Conservation (phyloP, 23 tunicate species). For the Botrylloides violaceus region DNA sequence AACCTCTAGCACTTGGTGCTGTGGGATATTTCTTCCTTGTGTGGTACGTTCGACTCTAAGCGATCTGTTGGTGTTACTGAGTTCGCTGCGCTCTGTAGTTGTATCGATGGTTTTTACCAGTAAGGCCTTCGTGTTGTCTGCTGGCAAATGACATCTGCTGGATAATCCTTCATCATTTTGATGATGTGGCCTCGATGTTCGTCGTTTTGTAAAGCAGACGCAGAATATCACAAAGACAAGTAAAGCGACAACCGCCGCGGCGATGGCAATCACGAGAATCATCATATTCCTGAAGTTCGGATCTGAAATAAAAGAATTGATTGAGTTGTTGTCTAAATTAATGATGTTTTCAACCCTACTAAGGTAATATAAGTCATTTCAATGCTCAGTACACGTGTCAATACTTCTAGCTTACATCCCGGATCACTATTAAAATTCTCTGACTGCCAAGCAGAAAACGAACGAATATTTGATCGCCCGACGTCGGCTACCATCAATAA, state of each 20-base stretch:
- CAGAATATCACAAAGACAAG: slow-evolving; percentile 7
- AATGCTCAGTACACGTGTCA: no score
- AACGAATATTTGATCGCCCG: no score
- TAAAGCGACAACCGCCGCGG: slow-evolving; percentile 7
- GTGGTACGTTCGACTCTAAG: background rate
- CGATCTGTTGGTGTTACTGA: background rate
- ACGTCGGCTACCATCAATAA: no score
- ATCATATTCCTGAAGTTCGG: background rate
- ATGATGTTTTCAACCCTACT: no score
- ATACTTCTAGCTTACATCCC: no score
- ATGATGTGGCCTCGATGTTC: background rate
- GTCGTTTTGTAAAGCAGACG: slow-evolving; percentile 2
- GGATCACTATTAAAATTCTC: no score
- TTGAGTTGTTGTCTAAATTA: no score
- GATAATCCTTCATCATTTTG: background rate
- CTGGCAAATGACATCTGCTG: no score
- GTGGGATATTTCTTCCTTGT: background rate
- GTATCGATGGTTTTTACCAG: background rate
- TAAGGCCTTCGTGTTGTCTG: background rate
- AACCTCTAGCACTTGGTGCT: slow-evolving; percentile 10
- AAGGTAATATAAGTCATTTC: no score
- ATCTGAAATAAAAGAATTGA: no score
- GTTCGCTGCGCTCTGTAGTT: background rate
- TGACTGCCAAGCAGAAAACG: no score
- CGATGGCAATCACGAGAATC: slow-evolving; percentile 3